Evolutionary conservation across 1,140 invertebrate species (phyloP).

Genomic region (Tetragnatha versicolor): DNA sequence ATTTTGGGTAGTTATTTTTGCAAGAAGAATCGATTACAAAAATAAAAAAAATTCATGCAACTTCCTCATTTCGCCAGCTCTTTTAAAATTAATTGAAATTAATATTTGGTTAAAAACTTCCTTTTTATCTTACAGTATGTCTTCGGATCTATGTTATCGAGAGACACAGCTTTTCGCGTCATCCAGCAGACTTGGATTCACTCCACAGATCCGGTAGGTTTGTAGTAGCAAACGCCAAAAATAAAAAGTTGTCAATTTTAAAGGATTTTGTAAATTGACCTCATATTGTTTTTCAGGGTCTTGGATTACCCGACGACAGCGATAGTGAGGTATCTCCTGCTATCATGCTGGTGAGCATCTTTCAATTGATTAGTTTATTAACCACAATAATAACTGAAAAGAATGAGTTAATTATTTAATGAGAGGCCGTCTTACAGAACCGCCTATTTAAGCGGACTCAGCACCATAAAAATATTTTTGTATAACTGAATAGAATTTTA

Average conservation of each 20-base stretch:
- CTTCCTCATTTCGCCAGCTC: too few species aligned
- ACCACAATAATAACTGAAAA: too few species aligned
- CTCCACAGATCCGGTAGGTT: constrained; percentile 40
- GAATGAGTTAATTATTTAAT: too few species aligned
- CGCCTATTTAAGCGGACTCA: too few species aligned
- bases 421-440: too few species aligned
- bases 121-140: constrained; percentile 16
- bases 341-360: constrained; percentile 34
- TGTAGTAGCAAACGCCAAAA: background rate
- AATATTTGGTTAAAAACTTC: too few species aligned
- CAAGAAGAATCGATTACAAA: too few species aligned
- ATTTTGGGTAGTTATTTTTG: too few species aligned
- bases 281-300: constrained; percentile 11
- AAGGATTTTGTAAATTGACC: background rate
- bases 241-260: background rate
- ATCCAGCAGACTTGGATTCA: constrained; percentile 53
- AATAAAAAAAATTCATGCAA: too few species aligned
- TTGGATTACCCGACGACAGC: constrained; percentile 46
- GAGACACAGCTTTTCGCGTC: constrained; percentile 43
- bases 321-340: constrained; percentile 50
- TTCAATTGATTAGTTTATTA: background rate
- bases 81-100: too few species aligned
- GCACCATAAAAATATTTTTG: too few species aligned
- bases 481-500: too few species aligned
- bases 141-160: constrained; percentile 45